phyloP scores from a whole-genome alignment of 2,888 invertebrate genomes.

The Stratiomys singularior region DNA sequence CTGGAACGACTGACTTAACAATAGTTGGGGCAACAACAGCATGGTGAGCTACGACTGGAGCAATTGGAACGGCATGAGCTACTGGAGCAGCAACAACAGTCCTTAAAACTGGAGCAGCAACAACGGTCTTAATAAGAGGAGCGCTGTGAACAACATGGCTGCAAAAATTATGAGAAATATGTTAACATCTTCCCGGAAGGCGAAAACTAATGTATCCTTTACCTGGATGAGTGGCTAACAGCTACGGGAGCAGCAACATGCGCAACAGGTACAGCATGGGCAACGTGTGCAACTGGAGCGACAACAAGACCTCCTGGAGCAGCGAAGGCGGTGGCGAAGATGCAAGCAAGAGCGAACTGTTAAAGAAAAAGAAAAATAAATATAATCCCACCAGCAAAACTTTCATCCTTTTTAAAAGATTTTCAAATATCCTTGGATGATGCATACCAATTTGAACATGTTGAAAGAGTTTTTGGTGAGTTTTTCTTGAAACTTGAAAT shows the following conservation, averaged over 20 bases:
- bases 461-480: slow-evolving; percentile 53
- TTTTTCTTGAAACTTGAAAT: slow-evolving; percentile 49
- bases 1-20: slow-evolving; percentile 47
- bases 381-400: not conserved
- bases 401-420: not conserved
- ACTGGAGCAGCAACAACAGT: slow-evolving; percentile 37
- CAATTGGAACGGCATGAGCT: slow-evolving; percentile 50
- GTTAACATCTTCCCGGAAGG: not conserved
- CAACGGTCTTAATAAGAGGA: slow-evolving; percentile 30
- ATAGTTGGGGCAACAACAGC: slow-evolving; percentile 52
- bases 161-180: not conserved
- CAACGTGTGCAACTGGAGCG: slow-evolving; percentile 56
- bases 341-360: slow-evolving; percentile 61
- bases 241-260: slow-evolving; percentile 47
- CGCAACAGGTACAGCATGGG: slow-evolving; percentile 44
- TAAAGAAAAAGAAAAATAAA: slow-evolving; percentile 11
- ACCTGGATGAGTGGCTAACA: slow-evolving; percentile 50
- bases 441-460: slow-evolving; percentile 65
- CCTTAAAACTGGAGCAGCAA: slow-evolving; percentile 38
- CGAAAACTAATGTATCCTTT: slow-evolving; percentile 9
- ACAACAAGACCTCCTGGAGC: slow-evolving; percentile 61
- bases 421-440: not conserved
- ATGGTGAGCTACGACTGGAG: slow-evolving; percentile 59
- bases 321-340: slow-evolving; percentile 59
- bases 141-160: slow-evolving; percentile 43